These are phyloP conservation scores for Rissa tridactyla DNA, from an alignment of 2,113 vertebrate genomes.

Conservation along the genomic window DNA sequence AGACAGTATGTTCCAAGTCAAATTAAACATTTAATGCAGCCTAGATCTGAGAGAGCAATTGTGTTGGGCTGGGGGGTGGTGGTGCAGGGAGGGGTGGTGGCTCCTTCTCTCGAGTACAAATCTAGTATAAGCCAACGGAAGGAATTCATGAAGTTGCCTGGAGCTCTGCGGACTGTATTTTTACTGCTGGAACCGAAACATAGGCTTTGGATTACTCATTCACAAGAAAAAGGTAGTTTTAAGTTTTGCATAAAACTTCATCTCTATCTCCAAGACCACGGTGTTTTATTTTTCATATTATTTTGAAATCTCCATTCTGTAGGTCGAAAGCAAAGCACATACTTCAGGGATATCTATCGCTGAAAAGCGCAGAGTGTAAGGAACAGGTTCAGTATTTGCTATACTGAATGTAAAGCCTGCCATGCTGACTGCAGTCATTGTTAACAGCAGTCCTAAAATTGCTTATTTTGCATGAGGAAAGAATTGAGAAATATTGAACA, in stretches of 20 bases:
- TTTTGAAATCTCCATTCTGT: not conserved
- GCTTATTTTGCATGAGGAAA: not conserved
- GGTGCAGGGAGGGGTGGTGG: not conserved
- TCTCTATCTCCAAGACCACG: not conserved
- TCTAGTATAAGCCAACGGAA: not conserved
- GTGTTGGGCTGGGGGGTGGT: not conserved
- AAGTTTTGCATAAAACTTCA: not conserved
- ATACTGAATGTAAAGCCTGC: not conserved
- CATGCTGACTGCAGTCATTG: no score
- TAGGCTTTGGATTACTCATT: not conserved
- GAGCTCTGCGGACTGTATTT: not conserved
- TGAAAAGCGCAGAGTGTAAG: not conserved
- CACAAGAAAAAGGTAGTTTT: not conserved
- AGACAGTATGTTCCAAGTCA: not conserved
- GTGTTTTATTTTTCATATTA: not conserved
- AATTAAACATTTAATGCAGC: not conserved
- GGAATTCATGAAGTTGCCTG: not conserved
- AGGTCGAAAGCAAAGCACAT: not conserved
- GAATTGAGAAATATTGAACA: not conserved
- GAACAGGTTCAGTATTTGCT: not conserved
- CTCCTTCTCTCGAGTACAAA: not conserved
- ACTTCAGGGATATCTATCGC: not conserved
- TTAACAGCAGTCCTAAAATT: not conserved
- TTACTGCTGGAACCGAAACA: not conserved
- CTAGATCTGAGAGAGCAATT: not conserved